Evolutionary conservation across 2,113 vertebrate species (phyloP).

Genomic region (Xenus cinereus): DNA sequence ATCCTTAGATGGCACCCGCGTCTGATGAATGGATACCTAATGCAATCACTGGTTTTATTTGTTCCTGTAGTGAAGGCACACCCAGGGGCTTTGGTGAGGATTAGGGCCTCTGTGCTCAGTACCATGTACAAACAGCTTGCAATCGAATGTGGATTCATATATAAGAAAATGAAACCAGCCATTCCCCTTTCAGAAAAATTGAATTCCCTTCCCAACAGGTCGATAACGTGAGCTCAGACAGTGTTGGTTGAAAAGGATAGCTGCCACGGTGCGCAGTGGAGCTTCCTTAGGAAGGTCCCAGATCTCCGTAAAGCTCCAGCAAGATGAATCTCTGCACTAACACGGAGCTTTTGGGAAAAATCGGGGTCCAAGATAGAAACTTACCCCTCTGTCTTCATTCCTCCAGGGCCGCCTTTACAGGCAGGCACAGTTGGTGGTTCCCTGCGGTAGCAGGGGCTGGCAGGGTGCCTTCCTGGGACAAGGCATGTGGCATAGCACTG

Average conservation of each 20-base stretch:
- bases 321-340: neutral
- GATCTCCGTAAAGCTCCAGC: neutral
- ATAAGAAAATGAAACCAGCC: constrained; percentile 25
- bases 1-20: neutral
- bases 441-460: neutral
- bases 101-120: neutral
- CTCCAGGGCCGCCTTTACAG: neutral
- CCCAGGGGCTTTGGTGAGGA: neutral
- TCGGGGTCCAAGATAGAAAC: rapidly evolving
- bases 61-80: neutral
- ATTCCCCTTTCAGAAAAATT: constrained; percentile 20
- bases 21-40: neutral
- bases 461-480: neutral
- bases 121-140: neutral
- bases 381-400: neutral
- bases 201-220: neutral
- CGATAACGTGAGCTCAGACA: neutral
- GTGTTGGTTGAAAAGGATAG: neutral
- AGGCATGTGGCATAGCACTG: neutral
- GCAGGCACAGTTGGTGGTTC: neutral
- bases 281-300: neutral
- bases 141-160: constrained; percentile 6
- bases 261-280: neutral
- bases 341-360: neutral
- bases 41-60: constrained; percentile 27